These are phyloP conservation scores for Panurus biarmicus DNA, from an alignment of 2,113 vertebrate species.

Conservation along the genomic window DNA sequence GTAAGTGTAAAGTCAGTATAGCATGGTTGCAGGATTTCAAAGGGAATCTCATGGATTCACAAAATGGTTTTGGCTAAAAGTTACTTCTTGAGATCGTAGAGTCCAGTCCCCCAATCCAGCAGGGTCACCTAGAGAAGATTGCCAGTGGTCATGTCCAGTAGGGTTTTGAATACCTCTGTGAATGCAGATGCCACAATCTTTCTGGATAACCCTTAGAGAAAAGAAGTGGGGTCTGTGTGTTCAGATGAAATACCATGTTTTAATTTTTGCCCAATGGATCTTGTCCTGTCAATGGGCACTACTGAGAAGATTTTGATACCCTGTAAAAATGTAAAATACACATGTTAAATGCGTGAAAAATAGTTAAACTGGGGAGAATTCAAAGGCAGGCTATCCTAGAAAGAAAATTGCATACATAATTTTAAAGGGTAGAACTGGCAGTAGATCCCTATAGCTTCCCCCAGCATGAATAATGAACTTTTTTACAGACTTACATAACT, in stretches of 20 bases:
- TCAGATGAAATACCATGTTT: background rate
- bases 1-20: background rate
- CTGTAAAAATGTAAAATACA: background rate
- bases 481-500: background rate
- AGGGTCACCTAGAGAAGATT: background rate
- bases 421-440: background rate
- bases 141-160: background rate
- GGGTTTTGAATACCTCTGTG: background rate
- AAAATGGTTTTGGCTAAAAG: background rate
- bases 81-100: rapidly evolving
- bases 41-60: background rate
- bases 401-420: background rate
- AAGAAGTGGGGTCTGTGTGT: background rate
- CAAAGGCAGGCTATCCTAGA: background rate
- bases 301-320: background rate
- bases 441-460: background rate
- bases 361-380: background rate
- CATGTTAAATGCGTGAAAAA: background rate
- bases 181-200: background rate
- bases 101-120: rapidly evolving
- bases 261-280: background rate
- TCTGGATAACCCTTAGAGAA: background rate
- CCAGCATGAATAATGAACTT: background rate
- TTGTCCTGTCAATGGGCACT: background rate
- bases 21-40: background rate